Conservation (phyloP, 2,888 invertebrate species). For the Erebia palarica region DNA sequence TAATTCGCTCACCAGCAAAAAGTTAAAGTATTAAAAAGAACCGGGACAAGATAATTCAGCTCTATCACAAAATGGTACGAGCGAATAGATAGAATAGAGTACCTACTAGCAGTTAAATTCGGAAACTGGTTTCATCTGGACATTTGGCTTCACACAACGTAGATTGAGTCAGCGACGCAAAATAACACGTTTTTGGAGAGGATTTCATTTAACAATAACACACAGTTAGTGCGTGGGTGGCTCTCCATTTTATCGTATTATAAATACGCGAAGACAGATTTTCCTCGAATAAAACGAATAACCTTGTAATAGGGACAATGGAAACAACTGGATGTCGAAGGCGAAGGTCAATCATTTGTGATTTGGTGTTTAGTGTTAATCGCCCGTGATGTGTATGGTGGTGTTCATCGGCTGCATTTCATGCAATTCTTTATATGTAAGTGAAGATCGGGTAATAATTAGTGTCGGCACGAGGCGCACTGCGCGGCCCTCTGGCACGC, state of each 20-base stretch:
- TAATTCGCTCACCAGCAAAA: conserved; percentile 18
- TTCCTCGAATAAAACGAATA: conserved; percentile 23
- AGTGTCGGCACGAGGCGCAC: conserved; percentile 51
- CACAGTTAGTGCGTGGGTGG: conserved; percentile 72
- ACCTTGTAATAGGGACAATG: conserved; percentile 42
- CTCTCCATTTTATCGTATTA: conserved; percentile 48
- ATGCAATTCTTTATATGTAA: conserved; percentile 50
- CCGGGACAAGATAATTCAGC: not conserved
- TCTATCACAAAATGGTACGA: conserved; percentile 7
- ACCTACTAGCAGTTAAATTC: not conserved
- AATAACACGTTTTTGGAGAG: conserved; percentile 65
- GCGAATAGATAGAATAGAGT: not conserved
- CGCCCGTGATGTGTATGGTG: conserved; percentile 35
- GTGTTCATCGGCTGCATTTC: conserved; percentile 34
- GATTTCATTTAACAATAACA: conserved; percentile 68
- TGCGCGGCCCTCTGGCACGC: conserved; percentile 62
- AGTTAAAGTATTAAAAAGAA: conserved; percentile 11
- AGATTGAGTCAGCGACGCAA: conserved; percentile 59
- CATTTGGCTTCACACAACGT: conserved; percentile 19
- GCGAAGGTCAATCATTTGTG: conserved; percentile 56
- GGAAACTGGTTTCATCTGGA: conserved; percentile 20
- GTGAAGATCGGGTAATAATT: conserved; percentile 64
- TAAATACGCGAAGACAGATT: conserved; percentile 6
- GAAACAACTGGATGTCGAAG: conserved; percentile 35
- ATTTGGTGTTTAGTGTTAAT: conserved; percentile 25